Base-by-base conservation (phyloP, 2,888 invertebrate genomes). In the Pollenia angustigena region DNA sequence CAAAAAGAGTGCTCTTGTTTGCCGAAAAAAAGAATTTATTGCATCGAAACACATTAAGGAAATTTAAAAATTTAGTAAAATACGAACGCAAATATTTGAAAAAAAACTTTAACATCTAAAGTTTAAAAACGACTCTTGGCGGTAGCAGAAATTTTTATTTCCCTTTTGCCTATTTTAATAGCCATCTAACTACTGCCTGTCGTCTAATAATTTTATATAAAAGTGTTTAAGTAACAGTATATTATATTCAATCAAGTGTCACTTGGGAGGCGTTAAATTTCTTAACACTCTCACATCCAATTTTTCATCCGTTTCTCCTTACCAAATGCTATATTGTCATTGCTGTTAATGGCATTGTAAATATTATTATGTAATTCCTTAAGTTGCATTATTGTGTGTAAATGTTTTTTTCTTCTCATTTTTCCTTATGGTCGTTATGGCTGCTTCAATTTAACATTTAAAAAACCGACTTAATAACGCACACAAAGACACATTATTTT, bases 321-420 rank as follows among this genome's bases (percentile, higher is more conserved):
- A 2, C 14, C 9, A 18, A 10, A 12, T 23, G 12, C 12, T 12
- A 8, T 52, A 8, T 9, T 52, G 8, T 12, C 9, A 18, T 78
- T 74, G 42, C 50, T 58, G 58, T 75, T 40, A 76, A 52, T 81
- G 60, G 40, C 23, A 50, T 52, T 72, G 62, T 71, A 76, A 78
- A 60, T 60, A 44, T 64, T 75, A 40, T 64, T 75, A 44, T 75
- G 56, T 69, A 60, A 52, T 42, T 42, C 11, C 32, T 75, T 50
- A 75, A 75, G 42, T 78, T 78, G 54, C 66, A 68, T 68, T 81
- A 81, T 81, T 74, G 71, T 69, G 64, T 86, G 79, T 54, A 82
- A 75, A 82, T 82, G 40, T 16, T 60, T 50, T 50, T 10, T 44
- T 46, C 18, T 40, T 52, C 18, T 18, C 32, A 60, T 56, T 23